phyloP scores from a whole-genome alignment of 1,140 invertebrate genomes.

The Saccostrea glomerata region DNA sequence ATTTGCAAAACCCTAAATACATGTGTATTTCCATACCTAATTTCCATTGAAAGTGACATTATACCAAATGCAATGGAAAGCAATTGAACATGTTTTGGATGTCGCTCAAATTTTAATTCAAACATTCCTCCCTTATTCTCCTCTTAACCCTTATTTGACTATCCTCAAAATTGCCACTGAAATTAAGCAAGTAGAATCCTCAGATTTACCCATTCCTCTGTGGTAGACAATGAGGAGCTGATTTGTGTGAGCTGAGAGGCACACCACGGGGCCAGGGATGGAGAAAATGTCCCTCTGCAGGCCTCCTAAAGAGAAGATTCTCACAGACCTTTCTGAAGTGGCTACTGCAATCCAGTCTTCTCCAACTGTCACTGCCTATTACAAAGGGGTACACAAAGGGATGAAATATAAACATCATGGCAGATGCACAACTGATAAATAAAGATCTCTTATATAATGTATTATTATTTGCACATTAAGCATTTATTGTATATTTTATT shows the following conservation, averaged over 20 bases:
- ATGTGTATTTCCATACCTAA: too few species aligned
- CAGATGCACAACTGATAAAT: too few species aligned
- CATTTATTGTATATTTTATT: too few species aligned
- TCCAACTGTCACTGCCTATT: constrained; percentile 85
- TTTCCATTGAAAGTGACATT: too few species aligned
- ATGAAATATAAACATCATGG: not conserved
- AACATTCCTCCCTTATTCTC: too few species aligned
- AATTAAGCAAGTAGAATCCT: not conserved
- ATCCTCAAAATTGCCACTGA: not conserved
- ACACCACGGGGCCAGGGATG: constrained; percentile 86
- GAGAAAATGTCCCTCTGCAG: constrained; percentile 90
- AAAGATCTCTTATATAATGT: too few species aligned
- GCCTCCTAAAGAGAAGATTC: constrained; percentile 91
- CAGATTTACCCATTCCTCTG: constrained; percentile 71
- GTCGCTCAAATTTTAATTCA: too few species aligned
- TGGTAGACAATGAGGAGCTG: constrained; percentile 88
- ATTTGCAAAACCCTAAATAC: too few species aligned
- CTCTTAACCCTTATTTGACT: too few species aligned
- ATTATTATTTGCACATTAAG: too few species aligned
- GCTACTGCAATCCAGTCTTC: constrained; percentile 88
- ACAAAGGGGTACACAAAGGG: not conserved
- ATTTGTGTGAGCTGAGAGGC: constrained; percentile 85
- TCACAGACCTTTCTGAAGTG: constrained; percentile 86
- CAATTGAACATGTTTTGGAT: too few species aligned
- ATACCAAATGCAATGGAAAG: too few species aligned